These are phyloP conservation scores for Cantharis lateralis DNA, from an alignment of 2,888 invertebrate genomes.

Conservation along the genomic window DNA sequence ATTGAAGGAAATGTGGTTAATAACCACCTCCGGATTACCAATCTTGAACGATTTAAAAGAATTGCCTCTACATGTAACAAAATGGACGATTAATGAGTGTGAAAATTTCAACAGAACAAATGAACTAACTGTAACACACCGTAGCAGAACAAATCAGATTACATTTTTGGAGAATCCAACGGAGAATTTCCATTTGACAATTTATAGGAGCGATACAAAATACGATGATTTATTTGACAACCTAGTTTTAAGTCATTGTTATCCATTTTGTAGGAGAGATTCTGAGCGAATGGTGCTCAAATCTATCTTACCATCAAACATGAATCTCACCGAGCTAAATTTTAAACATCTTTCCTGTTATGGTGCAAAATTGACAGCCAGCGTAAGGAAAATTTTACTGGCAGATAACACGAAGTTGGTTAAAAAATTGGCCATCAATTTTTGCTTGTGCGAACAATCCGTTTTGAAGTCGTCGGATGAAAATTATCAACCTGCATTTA, in stretches of 20 bases:
- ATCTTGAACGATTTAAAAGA: too few species aligned
- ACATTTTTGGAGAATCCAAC: neutral
- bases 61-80: neutral
- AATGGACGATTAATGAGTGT: neutral
- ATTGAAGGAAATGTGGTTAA: constrained; percentile 4
- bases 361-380: neutral
- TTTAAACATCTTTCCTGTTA: neutral
- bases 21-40: too few species aligned
- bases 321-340: neutral
- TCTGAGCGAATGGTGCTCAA: neutral
- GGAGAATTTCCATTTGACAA: neutral
- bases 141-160: neutral
- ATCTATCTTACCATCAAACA: neutral
- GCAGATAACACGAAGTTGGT: neutral
- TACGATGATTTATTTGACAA: neutral
- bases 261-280: constrained; percentile 1
- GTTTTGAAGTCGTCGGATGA: too few species aligned
- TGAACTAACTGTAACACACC: neutral
- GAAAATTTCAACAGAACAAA: neutral
- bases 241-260: neutral
- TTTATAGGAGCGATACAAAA: neutral
- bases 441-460: neutral
- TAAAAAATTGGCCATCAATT: constrained; percentile 11
- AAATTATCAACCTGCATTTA: too few species aligned
- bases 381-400: neutral